Base-by-base conservation (phyloP, 2,797 vertebrate species). In the Amphiprion clarkii region DNA sequence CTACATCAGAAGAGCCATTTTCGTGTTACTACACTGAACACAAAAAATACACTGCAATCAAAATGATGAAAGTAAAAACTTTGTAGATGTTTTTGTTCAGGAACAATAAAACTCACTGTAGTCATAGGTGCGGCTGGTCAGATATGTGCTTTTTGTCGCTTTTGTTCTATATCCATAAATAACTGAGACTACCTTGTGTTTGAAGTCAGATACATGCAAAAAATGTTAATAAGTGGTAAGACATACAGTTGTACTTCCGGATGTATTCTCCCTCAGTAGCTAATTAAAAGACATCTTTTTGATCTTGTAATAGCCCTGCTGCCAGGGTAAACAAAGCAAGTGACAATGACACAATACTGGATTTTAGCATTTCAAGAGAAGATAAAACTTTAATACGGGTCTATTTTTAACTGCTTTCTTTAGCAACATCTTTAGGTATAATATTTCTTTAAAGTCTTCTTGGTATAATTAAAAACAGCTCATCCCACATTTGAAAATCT, bases 221-320 rank as follows among this genome's bases (percentile, higher is more conserved):
- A 23, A 86, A 87, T 86, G 77, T 79, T 89, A 91, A 91, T 91
- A 87, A 91, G 80, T 66, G 59, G 73, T 82, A 86, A 87, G 85
- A 80, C 75, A 78, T 86, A 84, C 77, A 81, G 76, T 83, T 74
- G 71, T 83, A 89, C 87, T 86, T 90, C 82, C 66, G 69, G 81
- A 85, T 83, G 82, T 87, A 81, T 76, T 79, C 84, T 93, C 90
- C 89, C 90, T 84, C 76, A 85, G 90, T 84, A 91, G 85, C 89
- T 93, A 93, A 93, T 93, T 93, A 92, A 90, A 89, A 91, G 74
- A 85, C 80, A 83, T 88, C 59, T 87, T 91, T 94, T 92, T 93
- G 91, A 94, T 94, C 90, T 92, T 64, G 81, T 90, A 88, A 93
- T 90, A 92, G 86, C 83, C 42, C 59, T 89, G 89, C 88, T 93